Base-by-base conservation (phyloP, 2,888 invertebrate genomes). In the Ennomos erosarius region DNA sequence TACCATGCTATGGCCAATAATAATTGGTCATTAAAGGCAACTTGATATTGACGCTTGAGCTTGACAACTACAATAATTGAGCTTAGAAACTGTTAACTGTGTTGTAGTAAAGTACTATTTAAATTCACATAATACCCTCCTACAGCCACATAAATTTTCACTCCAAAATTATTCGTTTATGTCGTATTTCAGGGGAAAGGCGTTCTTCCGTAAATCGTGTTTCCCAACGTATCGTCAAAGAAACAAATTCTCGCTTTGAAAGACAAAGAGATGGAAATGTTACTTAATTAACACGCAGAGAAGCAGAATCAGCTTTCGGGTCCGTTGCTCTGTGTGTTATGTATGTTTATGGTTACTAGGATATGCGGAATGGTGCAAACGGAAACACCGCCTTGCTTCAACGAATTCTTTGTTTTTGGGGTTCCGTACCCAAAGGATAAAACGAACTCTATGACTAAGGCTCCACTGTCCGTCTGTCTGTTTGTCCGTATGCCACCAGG, bases 221-320 rank as follows among this genome's bases (percentile, higher is more conserved):
- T 50, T 42, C 8, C 39, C 36, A 50, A 1, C 35, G 53, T 33
- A 4, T 37, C 48, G 38, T 58, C 57, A 58, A 59, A 51, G 44
- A 44, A 49, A 71, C 64, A 62, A 62, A 68, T 43, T 62, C 45
- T 36, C 44, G 26, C 61, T 26, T 67, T 61, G 52, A 52, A 63
- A 44, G 49, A 63, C 55, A 60, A 68, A 65, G 63, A 54, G 56
- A 13, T 59, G 51, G 60, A 62, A 67, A 59, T 45, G 64, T 56
- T 13, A 43, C 65, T 62, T 71, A 72, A 76, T 78, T 75, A 78
- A 67, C 68, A 74, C 65, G 63, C 64, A 62, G 68, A 72, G 56
- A 40, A 58, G 64, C 48, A 65, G 62, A 67, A 71, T 68, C 64
- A 68, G 68, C 56, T 62, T 70, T 66, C 60, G 58, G 64, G 67